phyloP scores from a whole-genome alignment of 2,113 vertebrate species.

The Chamaea fasciata region DNA sequence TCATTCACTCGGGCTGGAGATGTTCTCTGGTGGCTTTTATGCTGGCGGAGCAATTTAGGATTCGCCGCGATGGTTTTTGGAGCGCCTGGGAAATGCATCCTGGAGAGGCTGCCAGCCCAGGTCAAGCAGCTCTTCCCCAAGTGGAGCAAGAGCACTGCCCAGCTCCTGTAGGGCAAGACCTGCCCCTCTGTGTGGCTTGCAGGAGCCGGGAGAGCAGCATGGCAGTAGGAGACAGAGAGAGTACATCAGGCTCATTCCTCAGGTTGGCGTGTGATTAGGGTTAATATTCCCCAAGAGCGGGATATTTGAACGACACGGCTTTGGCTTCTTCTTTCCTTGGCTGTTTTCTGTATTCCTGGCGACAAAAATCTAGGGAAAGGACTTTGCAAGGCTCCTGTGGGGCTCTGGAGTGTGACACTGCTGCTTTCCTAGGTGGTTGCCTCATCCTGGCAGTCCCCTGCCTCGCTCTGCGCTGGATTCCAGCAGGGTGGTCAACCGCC shows the following conservation, averaged over 20 bases:
- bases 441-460: not conserved
- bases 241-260: not conserved
- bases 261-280: rapidly evolving
- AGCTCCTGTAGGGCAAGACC: not conserved
- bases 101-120: not conserved
- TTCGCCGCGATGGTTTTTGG: not conserved
- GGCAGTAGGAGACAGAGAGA: not conserved
- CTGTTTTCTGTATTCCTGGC: not conserved
- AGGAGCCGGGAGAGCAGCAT: not conserved
- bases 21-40: not conserved
- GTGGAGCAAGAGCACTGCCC: rapidly evolving
- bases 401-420: not conserved
- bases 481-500: not conserved
- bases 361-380: not conserved
- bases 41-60: not conserved
- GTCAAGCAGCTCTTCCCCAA: not conserved
- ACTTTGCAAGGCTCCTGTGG: not conserved
- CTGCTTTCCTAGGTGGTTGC: rapidly evolving
- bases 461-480: not conserved
- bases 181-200: not conserved
- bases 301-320: rapidly evolving
- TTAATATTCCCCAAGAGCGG: not conserved
- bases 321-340: not conserved
- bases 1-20: not conserved
- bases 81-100: not conserved